phyloP scores from a whole-genome alignment of 2,888 invertebrate genomes.

The Drosophila subquinaria region DNA sequence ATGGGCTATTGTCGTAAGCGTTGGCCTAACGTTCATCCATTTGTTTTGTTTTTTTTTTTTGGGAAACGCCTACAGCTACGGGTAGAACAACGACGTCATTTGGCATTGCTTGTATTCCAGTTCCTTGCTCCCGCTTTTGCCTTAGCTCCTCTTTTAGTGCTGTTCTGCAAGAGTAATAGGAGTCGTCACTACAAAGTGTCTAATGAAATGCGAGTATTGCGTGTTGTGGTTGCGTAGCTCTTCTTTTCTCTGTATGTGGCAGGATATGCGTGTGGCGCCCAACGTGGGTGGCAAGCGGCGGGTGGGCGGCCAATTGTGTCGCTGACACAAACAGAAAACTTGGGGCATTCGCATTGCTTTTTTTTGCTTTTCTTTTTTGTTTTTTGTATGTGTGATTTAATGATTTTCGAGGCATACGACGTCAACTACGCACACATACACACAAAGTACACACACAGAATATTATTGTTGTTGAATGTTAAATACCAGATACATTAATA shows the following conservation, averaged over 20 bases:
- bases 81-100: conserved; percentile 49
- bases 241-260: conserved; percentile 34
- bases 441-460: conserved; percentile 4
- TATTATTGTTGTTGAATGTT: conserved; percentile 79
- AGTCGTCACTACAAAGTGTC: conserved; percentile 81
- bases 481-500: conserved; percentile 80
- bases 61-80: conserved; percentile 44
- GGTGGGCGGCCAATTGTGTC: conserved; percentile 71
- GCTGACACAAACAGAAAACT: conserved; percentile 77
- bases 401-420: conserved; percentile 74
- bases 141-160: neutral
- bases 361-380: conserved; percentile 20
- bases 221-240: conserved; percentile 79
- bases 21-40: conserved; percentile 20
- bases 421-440: conserved; percentile 53
- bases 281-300: conserved; percentile 46
- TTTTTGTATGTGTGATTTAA: conserved; percentile 71
- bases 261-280: conserved; percentile 67
- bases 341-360: conserved; percentile 34
- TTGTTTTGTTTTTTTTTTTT: conserved; percentile 9
- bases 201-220: conserved; percentile 82
- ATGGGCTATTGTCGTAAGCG: conserved; percentile 28
- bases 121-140: conserved; percentile 3
- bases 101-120: conserved; percentile 17
- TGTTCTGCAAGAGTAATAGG: conserved; percentile 72